Base-by-base conservation (phyloP, 2,888 invertebrate species). In the Dioctria linearis region DNA sequence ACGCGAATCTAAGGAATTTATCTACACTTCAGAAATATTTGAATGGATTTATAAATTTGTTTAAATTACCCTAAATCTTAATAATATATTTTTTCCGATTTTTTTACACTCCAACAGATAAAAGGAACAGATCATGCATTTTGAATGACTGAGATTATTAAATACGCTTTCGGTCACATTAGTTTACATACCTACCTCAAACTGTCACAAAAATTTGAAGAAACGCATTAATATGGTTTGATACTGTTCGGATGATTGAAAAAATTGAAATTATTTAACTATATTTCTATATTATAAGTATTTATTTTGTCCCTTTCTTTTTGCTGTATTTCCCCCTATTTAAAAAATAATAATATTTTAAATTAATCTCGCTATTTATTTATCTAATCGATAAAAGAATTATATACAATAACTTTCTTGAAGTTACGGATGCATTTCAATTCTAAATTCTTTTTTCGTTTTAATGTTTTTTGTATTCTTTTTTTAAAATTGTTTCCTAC, bases 11-110 rank as follows among this genome's bases (percentile, higher is more conserved):
- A 73, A 73, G 59, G 73, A 73, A 67, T 43, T 71, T 71, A 71
- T 49, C 71, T 71, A 71, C 49, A 75, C 43, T 66, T 65, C 80
- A 76, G 80, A 80, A 80, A 80, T 80, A 80, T 76, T 85, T 83
- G 84, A 83, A 83, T 82, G 81, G 73, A 80, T 82, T 82, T 82
- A 79, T 73, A 78, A 67, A 71, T 83, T 83, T 80, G 83, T 79
- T 83, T 82, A 63, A 76, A 63, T 76, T 76, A 76, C 51, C 76
- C 76, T 76, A 76, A 76, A 9, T 63, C 63, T 76, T 76, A 76
- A 46, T 76, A 46, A 76, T 63, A 76, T 63, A 25, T 25, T 66
- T 5, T 61, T 25, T 25, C 25, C 25, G 25, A 1, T 75, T 75
- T 76, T 63, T 43, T 42, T 63, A 78, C 65, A 63, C 66, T 66